Conservation (phyloP, 2,888 invertebrate species). For the Lathronympha strigana region DNA sequence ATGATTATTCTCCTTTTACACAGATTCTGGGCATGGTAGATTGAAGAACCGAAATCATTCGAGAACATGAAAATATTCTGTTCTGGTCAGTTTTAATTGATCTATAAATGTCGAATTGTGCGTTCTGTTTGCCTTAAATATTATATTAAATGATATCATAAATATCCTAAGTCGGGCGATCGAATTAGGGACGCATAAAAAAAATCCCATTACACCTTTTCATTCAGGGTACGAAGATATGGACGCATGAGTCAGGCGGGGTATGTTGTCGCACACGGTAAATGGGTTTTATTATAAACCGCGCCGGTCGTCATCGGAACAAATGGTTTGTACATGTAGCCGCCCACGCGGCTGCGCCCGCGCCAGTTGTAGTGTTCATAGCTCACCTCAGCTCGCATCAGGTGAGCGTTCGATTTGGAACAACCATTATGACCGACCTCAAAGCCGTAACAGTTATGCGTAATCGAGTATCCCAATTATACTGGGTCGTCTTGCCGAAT, state of each 20-base stretch:
- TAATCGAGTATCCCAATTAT: neutral
- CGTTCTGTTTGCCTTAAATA: neutral
- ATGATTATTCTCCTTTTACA: too few species aligned
- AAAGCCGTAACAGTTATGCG: neutral
- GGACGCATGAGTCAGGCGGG: conserved; percentile 52
- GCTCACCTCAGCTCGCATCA: neutral
- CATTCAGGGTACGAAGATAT: conserved; percentile 37
- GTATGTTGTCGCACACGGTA: conserved; percentile 69
- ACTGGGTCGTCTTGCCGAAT: neutral
- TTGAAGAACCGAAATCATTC: too few species aligned
- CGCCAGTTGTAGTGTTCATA: conserved; percentile 9
- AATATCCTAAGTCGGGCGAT: conserved; percentile 17
- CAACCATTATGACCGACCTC: neutral
- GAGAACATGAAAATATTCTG: too few species aligned
- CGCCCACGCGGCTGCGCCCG: conserved; percentile 62
- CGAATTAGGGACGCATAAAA: conserved; percentile 28
- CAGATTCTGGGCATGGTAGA: too few species aligned
- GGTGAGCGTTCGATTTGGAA: neutral
- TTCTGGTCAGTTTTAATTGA: too few species aligned
- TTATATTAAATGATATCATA: neutral
- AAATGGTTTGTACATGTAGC: conserved; percentile 75
- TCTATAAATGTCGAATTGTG: too few species aligned
- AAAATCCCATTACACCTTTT: conserved; percentile 33
- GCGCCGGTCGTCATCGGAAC: conserved; percentile 70
- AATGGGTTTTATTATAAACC: conserved; percentile 80